A percentile compares a stretch with the other conserved stretches of the same genome.
These are phyloP conservation scores for Pammene aurita DNA, from an alignment of 2,888 invertebrate species.

Conservation along the genomic window DNA sequence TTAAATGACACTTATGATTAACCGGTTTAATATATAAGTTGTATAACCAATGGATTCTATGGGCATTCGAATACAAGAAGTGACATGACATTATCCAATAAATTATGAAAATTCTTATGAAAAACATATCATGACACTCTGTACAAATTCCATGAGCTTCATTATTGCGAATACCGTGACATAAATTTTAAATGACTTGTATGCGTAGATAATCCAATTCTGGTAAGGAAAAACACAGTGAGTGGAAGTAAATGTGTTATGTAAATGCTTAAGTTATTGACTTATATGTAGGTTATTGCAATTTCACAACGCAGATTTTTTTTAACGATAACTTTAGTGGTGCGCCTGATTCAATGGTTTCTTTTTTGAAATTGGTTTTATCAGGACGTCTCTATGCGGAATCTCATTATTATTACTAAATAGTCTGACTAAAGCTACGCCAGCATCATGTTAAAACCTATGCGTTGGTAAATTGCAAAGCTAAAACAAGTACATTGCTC, in stretches of 20 bases:
- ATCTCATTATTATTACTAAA: no score
- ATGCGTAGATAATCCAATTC: background rate
- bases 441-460: no score
- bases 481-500: background rate
- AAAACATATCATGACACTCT: slow-evolving; percentile 60
- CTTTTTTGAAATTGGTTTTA: no score
- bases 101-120: slow-evolving; percentile 39
- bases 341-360: background rate
- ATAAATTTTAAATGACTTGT: background rate
- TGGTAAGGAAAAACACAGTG: background rate
- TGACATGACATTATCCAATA: background rate
- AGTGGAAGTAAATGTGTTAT: background rate
- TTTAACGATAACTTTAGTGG: background rate
- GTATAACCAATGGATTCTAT: slow-evolving; percentile 18
- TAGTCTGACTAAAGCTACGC: no score
- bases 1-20: slow-evolving; percentile 43
- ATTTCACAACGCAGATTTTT: background rate
- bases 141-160: slow-evolving; percentile 57
- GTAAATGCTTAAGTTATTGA: background rate
- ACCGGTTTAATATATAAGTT: slow-evolving; percentile 12
- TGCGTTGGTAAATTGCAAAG: no score
- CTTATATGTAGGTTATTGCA: background rate
- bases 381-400: no score
- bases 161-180: background rate
- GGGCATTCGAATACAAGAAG: slow-evolving; percentile 24